Percentiles rank a stretch among this genome's conserved stretches.
These are phyloP conservation scores for Montipora foliosa DNA, from an alignment of 64 coral and sea anemone genomes.

Conservation along the genomic window DNA sequence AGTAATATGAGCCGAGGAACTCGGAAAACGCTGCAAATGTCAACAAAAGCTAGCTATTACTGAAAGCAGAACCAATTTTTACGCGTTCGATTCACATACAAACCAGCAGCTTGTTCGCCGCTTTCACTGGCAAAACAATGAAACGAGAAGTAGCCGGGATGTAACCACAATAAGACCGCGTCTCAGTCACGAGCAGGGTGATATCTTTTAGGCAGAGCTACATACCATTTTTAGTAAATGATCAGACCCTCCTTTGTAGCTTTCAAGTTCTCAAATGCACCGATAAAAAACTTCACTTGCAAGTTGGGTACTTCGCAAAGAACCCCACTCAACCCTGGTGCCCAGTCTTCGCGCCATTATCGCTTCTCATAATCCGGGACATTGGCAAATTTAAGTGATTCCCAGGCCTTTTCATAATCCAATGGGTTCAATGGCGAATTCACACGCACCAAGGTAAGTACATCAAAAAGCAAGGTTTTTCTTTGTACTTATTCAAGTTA, in stretches of 20 bases:
- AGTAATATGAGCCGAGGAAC: slow-evolving; percentile 19
- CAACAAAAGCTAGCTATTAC: slow-evolving; percentile 26
- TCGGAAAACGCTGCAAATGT: slow-evolving; percentile 41
- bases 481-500: not conserved
- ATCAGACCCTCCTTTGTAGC: not conserved
- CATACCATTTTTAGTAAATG: slow-evolving; percentile 29
- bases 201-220: not conserved
- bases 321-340: not conserved
- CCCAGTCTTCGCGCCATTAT: not conserved
- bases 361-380: slow-evolving; percentile 7
- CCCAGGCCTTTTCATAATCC: not conserved
- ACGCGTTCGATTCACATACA: not conserved
- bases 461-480: not conserved
- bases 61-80: not conserved
- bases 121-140: slow-evolving; percentile 15
- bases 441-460: not conserved
- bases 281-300: slow-evolving; percentile 29
- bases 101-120: slow-evolving; percentile 1
- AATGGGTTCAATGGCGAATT: slow-evolving; percentile 32
- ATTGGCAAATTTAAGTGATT: not conserved
- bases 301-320: slow-evolving; percentile 49
- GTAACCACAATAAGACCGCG: not conserved
- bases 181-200: not conserved
- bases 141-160: not conserved
- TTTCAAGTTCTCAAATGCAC: slow-evolving; percentile 42